These are phyloP conservation scores for Illadopsis cleaveri DNA, from an alignment of 2,113 vertebrate genomes.

Conservation along the genomic window DNA sequence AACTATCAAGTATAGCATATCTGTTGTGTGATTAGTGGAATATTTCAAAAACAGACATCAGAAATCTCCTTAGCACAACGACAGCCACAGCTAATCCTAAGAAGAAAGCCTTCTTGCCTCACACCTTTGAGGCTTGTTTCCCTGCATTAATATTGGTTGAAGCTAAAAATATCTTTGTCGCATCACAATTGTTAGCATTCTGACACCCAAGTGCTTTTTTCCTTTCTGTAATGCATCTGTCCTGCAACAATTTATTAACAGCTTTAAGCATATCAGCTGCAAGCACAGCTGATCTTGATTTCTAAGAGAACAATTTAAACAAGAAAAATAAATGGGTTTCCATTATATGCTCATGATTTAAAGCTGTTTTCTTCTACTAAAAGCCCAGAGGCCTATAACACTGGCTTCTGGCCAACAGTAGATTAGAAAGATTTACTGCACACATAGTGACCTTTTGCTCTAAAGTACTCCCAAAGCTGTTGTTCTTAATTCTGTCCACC, in stretches of 20 bases:
- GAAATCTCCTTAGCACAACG: neutral
- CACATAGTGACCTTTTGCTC: neutral
- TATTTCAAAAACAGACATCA: neutral
- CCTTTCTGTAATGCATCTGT: neutral
- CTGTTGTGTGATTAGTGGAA: neutral
- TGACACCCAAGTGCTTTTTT: neutral
- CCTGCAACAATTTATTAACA: constrained; percentile 20
- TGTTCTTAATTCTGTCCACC: neutral
- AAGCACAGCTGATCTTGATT: constrained; percentile 43
- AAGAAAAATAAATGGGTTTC: neutral
- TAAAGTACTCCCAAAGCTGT: neutral
- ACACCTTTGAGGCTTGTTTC: constrained; percentile 21
- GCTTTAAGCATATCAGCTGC: constrained; percentile 30
- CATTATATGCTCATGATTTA: neutral
- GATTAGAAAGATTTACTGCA: constrained; percentile 28
- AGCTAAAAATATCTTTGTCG: constrained; percentile 5
- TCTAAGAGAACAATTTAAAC: constrained; percentile 39
- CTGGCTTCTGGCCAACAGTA: neutral
- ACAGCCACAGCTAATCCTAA: neutral
- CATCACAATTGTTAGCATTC: constrained; percentile 14
- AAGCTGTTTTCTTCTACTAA: neutral
- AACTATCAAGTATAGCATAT: neutral
- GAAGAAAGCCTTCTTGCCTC: neutral
- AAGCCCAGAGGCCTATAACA: neutral
- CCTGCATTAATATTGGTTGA: neutral